Evolutionary conservation across 53 echinoderm and acorn worm species (phyloP).

Genomic region (Glandiceps talaboti): DNA sequence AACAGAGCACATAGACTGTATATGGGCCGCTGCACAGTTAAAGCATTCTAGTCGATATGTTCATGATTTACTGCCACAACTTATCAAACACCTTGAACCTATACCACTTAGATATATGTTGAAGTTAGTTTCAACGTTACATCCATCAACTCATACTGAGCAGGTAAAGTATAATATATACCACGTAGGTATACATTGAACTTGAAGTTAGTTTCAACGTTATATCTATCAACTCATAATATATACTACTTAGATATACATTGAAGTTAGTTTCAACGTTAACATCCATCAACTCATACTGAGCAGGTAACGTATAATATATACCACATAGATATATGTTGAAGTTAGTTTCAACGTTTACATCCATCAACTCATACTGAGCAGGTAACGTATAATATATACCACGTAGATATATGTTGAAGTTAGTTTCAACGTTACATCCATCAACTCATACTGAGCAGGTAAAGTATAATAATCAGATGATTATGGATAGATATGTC

Average conservation of each 20-base stretch:
- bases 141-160: slow-evolving; percentile 78
- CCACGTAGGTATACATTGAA: slow-evolving; percentile 56
- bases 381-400: slow-evolving; percentile 49
- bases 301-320: slow-evolving; percentile 55
- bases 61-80: slow-evolving; percentile 72
- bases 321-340: slow-evolving; percentile 57
- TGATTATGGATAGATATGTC: no score
- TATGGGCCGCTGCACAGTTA: slow-evolving; percentile 81
- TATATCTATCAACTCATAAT: no score
- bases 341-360: slow-evolving; percentile 61
- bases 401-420: slow-evolving; percentile 60
- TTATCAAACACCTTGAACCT: slow-evolving; percentile 69
- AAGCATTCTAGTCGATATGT: slow-evolving; percentile 84
- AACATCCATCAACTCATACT: slow-evolving; percentile 80
- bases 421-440: slow-evolving; percentile 64
- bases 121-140: slow-evolving; percentile 64
- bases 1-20: slow-evolving; percentile 55
- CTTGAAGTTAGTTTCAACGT: slow-evolving; percentile 61
- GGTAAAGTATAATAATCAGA: no score
- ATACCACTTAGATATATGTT: slow-evolving; percentile 59
- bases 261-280: no score
- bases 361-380: no score
- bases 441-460: slow-evolving; percentile 84
- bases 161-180: slow-evolving; percentile 44
- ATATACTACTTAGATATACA: no score